A percentile compares a stretch with the other conserved stretches of the same genome.
phyloP scores from a whole-genome alignment of 1,140 invertebrate species.

The Mamestra configurata region DNA sequence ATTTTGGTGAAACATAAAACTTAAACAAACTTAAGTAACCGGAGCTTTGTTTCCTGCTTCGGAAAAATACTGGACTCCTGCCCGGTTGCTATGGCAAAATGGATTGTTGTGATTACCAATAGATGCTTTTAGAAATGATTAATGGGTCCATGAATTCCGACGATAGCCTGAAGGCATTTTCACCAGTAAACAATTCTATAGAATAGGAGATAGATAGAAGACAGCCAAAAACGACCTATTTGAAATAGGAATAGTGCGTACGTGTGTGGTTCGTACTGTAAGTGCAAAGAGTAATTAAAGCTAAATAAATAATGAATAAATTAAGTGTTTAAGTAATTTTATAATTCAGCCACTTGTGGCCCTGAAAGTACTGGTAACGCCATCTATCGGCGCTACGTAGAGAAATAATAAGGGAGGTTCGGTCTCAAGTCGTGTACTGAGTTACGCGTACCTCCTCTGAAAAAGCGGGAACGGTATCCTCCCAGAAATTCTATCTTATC shows the following conservation, averaged over 20 bases:
- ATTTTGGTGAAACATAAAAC: slow-evolving; percentile 32
- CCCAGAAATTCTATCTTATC: background rate
- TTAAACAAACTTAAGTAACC: slow-evolving; percentile 28
- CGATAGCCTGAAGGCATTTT: background rate
- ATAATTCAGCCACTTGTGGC: too few species aligned
- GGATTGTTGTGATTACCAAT: background rate
- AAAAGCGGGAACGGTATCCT: background rate
- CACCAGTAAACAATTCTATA: background rate
- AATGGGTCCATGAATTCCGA: background rate
- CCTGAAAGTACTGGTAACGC: background rate
- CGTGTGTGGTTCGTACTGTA: too few species aligned
- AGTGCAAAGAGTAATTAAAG: too few species aligned
- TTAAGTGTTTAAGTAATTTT: too few species aligned
- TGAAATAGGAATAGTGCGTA: too few species aligned
- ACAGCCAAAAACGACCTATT: too few species aligned
- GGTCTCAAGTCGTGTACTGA: background rate
- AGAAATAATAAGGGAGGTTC: slow-evolving; percentile 16
- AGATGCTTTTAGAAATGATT: background rate
- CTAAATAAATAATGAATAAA: too few species aligned
- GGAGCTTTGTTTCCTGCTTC: slow-evolving; percentile 16
- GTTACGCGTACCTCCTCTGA: background rate
- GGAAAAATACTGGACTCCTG: background rate
- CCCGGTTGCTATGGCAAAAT: background rate
- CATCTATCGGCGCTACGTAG: background rate
- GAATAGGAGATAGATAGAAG: too few species aligned